phyloP scores from a whole-genome alignment of 1,140 invertebrate species.

The Eumaeus atala region DNA sequence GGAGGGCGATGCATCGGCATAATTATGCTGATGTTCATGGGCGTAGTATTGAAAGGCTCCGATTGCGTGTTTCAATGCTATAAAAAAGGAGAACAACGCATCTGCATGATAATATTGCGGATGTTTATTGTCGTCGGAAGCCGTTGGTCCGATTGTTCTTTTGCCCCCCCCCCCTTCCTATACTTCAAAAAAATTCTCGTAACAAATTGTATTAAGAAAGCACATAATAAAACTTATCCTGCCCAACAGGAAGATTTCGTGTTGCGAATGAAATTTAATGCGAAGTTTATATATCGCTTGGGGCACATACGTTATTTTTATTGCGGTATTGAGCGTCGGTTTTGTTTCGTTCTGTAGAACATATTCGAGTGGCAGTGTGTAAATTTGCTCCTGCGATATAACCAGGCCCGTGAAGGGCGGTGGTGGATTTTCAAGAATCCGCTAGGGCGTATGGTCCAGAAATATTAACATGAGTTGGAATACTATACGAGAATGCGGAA shows the following conservation, averaged over 20 bases:
- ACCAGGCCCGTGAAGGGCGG: constrained; percentile 23
- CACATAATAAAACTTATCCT: background rate
- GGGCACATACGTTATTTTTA: constrained; percentile 11
- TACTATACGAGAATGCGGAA: too few species aligned
- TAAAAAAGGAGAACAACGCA: too few species aligned
- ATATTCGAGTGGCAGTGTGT: constrained; percentile 22
- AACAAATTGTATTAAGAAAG: too few species aligned
- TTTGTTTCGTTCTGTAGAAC: constrained; percentile 15
- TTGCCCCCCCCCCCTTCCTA: too few species aligned
- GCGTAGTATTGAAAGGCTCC: too few species aligned
- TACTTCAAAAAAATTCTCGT: too few species aligned
- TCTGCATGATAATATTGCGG: too few species aligned
- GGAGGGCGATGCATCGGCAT: too few species aligned
- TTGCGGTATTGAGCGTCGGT: background rate
- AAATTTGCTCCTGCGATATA: constrained; percentile 22
- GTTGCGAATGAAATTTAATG: constrained; percentile 6
- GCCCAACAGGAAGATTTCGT: constrained; percentile 5
- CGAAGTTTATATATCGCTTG: constrained; percentile 1
- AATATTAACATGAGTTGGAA: background rate
- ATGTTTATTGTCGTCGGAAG: too few species aligned
- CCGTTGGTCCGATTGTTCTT: too few species aligned
- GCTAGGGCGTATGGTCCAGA: constrained; percentile 16
- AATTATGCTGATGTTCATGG: too few species aligned
- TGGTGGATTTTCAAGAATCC: constrained; percentile 22
- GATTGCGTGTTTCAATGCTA: too few species aligned